Evolutionary conservation across 2,888 invertebrate genomes (phyloP).

Genomic region (Diarsia brunnea): DNA sequence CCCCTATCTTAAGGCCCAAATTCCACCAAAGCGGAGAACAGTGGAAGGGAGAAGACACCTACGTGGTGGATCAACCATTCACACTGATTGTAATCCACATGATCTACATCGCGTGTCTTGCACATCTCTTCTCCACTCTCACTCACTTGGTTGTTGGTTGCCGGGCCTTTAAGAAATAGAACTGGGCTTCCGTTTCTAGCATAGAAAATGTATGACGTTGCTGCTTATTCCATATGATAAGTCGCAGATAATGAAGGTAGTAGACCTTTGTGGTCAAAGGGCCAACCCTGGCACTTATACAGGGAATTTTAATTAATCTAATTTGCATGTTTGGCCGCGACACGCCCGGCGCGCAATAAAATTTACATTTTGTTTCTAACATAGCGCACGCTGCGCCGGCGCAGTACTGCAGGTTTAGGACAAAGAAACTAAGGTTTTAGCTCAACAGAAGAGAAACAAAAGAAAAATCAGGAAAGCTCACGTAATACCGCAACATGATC

Average conservation of each 20-base stretch:
- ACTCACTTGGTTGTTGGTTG: no score
- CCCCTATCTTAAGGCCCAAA: not conserved
- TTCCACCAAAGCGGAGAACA: not conserved
- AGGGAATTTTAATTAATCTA: constrained; percentile 75
- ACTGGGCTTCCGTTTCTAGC: not conserved
- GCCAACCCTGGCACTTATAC: constrained; percentile 52
- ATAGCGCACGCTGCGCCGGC: constrained; percentile 46
- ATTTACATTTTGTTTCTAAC: constrained; percentile 68
- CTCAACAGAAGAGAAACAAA: not conserved
- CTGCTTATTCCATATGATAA: not conserved
- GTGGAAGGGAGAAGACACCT: no score
- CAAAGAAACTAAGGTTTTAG: constrained; percentile 24
- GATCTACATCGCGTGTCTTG: no score
- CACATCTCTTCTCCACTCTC: no score
- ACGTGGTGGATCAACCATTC: not conserved
- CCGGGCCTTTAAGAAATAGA: no score
- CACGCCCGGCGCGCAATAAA: constrained; percentile 66
- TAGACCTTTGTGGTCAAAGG: constrained; percentile 10
- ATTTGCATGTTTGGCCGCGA: constrained; percentile 71
- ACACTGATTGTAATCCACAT: not conserved
- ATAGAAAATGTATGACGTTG: not conserved
- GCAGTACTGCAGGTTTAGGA: constrained; percentile 42
- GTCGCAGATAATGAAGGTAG: not conserved
- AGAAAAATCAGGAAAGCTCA: no score
- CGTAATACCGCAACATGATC: not conserved